Percentiles rank a stretch among this genome's conserved stretches.
Evolutionary conservation across 2,797 vertebrate genomes (phyloP).

Genomic region (Phyllotis vaccarum): DNA sequence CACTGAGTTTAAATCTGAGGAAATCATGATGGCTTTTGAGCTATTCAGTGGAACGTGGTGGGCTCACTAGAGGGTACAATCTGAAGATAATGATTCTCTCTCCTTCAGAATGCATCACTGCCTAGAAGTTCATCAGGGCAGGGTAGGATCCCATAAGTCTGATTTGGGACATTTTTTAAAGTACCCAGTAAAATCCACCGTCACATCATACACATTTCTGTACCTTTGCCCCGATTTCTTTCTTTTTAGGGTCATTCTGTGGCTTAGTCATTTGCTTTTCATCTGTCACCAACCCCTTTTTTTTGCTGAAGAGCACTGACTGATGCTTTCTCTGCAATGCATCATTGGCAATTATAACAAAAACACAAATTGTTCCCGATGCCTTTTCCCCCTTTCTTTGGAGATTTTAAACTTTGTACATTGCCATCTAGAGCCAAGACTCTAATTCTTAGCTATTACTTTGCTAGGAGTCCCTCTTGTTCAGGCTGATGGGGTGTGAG

Average conservation of each 20-base stretch:
- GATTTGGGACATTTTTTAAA: background rate
- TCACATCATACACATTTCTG: slow-evolving; percentile 45
- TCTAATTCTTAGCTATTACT: background rate
- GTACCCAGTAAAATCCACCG: background rate
- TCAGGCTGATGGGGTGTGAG: background rate
- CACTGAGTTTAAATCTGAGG: background rate
- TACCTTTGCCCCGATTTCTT: background rate
- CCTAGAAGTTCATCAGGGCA: background rate
- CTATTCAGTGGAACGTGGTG: background rate
- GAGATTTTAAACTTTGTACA: background rate
- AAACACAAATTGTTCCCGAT: background rate
- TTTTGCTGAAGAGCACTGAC: background rate
- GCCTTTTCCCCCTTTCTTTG: background rate
- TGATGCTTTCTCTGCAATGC: background rate
- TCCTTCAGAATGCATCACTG: background rate
- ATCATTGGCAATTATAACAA: background rate
- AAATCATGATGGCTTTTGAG: background rate
- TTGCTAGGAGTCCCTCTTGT: background rate
- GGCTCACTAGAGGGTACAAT: background rate
- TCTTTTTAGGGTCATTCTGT: background rate
- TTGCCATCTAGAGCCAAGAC: background rate
- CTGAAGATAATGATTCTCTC: background rate
- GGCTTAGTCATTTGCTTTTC: background rate
- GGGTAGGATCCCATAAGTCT: background rate
- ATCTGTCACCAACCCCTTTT: background rate